These are phyloP conservation scores for Amblyjoppa proteus DNA, from an alignment of 2,888 invertebrate species.

Conservation along the genomic window DNA sequence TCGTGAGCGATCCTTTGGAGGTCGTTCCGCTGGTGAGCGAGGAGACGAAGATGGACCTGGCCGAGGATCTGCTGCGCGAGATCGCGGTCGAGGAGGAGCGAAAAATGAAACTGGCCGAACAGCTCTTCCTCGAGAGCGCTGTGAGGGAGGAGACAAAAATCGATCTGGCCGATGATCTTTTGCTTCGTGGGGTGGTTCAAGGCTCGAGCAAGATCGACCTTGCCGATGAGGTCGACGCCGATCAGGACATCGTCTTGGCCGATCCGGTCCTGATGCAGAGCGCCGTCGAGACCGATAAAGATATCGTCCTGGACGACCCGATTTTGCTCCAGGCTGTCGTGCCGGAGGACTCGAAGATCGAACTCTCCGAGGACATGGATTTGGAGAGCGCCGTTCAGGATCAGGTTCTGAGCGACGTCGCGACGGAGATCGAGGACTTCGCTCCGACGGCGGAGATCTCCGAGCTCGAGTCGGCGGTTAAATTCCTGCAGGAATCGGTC, in stretches of 20 bases:
- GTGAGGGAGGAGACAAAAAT: constrained; percentile 52
- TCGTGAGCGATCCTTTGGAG: constrained; percentile 47
- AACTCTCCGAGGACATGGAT: constrained; percentile 72
- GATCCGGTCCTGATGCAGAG: neutral
- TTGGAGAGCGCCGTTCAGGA: constrained; percentile 63
- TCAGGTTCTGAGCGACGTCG: constrained; percentile 68
- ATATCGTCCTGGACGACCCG: constrained; percentile 10
- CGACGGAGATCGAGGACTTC: constrained; percentile 66
- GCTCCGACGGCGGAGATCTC: constrained; percentile 78
- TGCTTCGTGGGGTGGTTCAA: constrained; percentile 35
- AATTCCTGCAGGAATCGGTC: constrained; percentile 83
- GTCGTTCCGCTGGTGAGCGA: constrained; percentile 38
- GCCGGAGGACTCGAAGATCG: constrained; percentile 69
- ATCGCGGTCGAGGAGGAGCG: constrained; percentile 55
- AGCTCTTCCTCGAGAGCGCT: constrained; percentile 55
- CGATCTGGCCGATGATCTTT: constrained; percentile 52
- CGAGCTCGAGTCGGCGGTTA: constrained; percentile 82
- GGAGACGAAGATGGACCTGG: constrained; percentile 62
- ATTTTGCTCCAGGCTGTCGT: constrained; percentile 23
- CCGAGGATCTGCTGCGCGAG: constrained; percentile 58
- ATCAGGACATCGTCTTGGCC: neutral
- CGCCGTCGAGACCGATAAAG: neutral
- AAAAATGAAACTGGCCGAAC: constrained; percentile 62
- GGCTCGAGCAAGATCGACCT: constrained; percentile 39
- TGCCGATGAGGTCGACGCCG: constrained; percentile 39